Conservation (phyloP, 2,888 invertebrate species). For the Dicyrtomina minuta region DNA sequence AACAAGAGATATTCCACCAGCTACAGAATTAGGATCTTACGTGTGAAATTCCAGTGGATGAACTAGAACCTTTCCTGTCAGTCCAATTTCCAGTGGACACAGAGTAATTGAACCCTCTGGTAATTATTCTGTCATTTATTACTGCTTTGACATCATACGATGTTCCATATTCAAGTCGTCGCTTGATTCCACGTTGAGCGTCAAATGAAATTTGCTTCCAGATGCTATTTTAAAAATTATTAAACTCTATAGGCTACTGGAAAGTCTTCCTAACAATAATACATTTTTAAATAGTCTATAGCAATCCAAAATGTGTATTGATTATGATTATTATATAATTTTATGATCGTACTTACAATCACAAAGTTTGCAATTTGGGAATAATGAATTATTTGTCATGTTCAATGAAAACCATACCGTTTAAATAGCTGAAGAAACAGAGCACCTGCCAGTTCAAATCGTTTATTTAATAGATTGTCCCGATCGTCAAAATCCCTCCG, state of each 20-base stretch:
- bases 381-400: too few relatives aligned
- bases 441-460: slow-evolving; percentile 64
- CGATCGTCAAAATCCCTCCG: slow-evolving; percentile 64
- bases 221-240: too few relatives aligned
- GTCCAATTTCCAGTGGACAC: slow-evolving; percentile 68
- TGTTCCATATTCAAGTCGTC: slow-evolving; percentile 63
- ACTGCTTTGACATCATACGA: slow-evolving; percentile 64
- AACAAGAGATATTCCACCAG: slow-evolving; percentile 11
- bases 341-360: neutral
- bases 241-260: too few relatives aligned
- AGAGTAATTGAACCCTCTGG: slow-evolving; percentile 64
- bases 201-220: slow-evolving; percentile 62
- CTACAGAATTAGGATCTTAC: slow-evolving; percentile 6
- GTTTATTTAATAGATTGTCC: slow-evolving; percentile 66
- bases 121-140: slow-evolving; percentile 62
- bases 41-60: slow-evolving; percentile 64
- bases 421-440: slow-evolving; percentile 61
- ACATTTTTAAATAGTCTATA: too few relatives aligned
- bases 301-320: too few relatives aligned
- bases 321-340: slow-evolving; percentile 8
- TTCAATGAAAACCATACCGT: too few relatives aligned
- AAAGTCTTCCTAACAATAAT: too few relatives aligned
- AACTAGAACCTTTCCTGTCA: slow-evolving; percentile 65
- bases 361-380: slow-evolving; percentile 5
- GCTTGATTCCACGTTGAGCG: slow-evolving; percentile 62